A percentile compares a stretch with the other conserved stretches of the same genome.
phyloP scores from a whole-genome alignment of 2,113 vertebrate species.

The Sardina pilchardus region DNA sequence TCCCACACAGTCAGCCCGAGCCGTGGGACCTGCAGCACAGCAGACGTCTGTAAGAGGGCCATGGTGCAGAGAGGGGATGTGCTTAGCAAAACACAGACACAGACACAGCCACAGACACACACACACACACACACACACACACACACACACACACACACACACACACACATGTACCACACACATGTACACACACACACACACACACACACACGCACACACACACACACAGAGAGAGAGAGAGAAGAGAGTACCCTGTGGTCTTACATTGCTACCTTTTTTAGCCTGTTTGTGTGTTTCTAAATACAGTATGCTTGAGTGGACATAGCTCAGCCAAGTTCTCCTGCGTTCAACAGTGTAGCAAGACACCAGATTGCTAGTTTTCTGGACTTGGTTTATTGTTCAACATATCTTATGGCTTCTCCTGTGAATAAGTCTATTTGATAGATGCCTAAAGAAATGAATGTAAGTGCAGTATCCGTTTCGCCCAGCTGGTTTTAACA shows the following conservation, averaged over 20 bases:
- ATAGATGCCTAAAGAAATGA: not conserved
- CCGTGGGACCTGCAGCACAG: not conserved
- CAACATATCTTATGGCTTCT: not conserved
- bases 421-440: not conserved
- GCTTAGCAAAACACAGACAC: not conserved
- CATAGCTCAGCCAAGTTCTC: not conserved
- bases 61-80: not conserved
- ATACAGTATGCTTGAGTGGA: not conserved
- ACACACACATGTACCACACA: slow-evolving; percentile 10
- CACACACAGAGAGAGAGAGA: not conserved
- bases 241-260: not conserved
- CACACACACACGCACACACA: not conserved
- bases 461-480: not conserved
- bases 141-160: slow-evolving; percentile 7
- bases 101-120: not conserved
- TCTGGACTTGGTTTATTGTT: not conserved
- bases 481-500: not conserved
- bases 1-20: not conserved
- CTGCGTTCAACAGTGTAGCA: not conserved
- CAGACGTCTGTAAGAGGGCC: not conserved
- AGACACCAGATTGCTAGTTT: not conserved
- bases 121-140: not conserved
- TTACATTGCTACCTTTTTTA: not conserved
- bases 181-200: not conserved
- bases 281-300: not conserved